phyloP scores from a whole-genome alignment of 2,888 invertebrate species.

The Nomada fucata region DNA sequence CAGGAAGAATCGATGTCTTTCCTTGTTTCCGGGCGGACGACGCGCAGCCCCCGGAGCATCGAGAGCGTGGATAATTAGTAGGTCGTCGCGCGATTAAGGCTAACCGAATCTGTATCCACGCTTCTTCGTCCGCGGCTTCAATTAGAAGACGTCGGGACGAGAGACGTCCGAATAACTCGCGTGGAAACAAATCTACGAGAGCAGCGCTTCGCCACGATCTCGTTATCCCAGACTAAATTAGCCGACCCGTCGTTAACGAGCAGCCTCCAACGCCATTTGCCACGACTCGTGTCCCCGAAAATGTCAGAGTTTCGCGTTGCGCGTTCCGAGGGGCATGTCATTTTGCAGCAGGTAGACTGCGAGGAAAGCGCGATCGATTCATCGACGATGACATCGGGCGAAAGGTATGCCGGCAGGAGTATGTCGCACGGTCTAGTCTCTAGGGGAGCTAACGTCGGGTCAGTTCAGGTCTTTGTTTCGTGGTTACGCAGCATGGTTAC shows the following conservation, averaged over 20 bases:
- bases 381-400: slow-evolving; percentile 45
- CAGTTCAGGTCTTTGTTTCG: slow-evolving; percentile 52
- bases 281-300: not conserved
- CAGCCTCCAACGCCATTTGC: not conserved
- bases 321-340: not conserved
- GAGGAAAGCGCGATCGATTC: slow-evolving; percentile 34
- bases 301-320: not conserved
- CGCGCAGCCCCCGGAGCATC: not conserved
- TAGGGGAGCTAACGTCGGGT: slow-evolving; percentile 17
- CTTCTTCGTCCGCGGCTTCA: slow-evolving; percentile 53
- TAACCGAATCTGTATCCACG: slow-evolving; percentile 71
- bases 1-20: not conserved
- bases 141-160: slow-evolving; percentile 52
- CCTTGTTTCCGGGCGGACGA: not conserved
- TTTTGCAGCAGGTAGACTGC: slow-evolving; percentile 1
- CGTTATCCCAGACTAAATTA: slow-evolving; percentile 11
- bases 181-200: slow-evolving; percentile 55
- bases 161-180: slow-evolving; percentile 50
- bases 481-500: slow-evolving; percentile 64
- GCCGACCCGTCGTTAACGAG: not conserved
- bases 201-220: slow-evolving; percentile 9
- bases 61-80: slow-evolving; percentile 73
- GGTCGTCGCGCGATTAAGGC: slow-evolving; percentile 76
- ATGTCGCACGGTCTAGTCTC: slow-evolving; percentile 34
- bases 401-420: slow-evolving; percentile 32